Evolutionary conservation across 2,797 vertebrate genomes (phyloP).

Genomic region (Naso thynnoides): DNA sequence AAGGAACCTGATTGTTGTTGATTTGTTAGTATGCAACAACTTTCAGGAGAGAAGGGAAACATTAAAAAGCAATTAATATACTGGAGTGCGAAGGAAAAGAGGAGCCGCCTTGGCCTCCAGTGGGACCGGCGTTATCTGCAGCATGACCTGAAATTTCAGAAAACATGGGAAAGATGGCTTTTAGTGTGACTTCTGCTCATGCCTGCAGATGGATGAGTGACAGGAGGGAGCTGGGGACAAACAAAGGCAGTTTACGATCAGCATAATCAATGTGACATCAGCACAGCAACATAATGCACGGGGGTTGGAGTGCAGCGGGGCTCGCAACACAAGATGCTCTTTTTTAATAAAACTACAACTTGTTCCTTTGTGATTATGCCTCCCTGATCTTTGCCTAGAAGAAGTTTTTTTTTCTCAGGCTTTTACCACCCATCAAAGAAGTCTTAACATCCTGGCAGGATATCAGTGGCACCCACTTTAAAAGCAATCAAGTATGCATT

Average conservation of each 20-base stretch:
- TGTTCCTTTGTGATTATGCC: conserved; percentile 61
- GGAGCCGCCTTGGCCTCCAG: conserved; percentile 65
- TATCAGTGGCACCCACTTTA: conserved; percentile 77
- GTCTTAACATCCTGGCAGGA: conserved; percentile 68
- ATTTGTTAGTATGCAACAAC: conserved; percentile 81
- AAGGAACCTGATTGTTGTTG: conserved; percentile 80
- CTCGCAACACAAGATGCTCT: conserved; percentile 47
- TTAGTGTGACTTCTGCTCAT: conserved; percentile 81
- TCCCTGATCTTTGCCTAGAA: conserved; percentile 56
- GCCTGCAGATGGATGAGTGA: conserved; percentile 82
- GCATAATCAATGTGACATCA: conserved; percentile 92
- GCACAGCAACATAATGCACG: conserved; percentile 75
- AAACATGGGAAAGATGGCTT: conserved; percentile 84
- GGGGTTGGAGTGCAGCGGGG: conserved; percentile 54
- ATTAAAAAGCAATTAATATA: conserved; percentile 89
- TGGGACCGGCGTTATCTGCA: conserved; percentile 70
- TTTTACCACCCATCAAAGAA: conserved; percentile 71
- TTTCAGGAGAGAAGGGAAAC: conserved; percentile 80
- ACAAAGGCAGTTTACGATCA: conserved; percentile 85
- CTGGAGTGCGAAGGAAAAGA: conserved; percentile 64
- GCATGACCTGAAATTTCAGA: conserved; percentile 69
- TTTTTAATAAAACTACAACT: conserved; percentile 72
- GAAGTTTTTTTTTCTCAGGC: conserved; percentile 60
- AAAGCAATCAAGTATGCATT: conserved; percentile 76
- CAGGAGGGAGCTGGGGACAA: conserved; percentile 73